A percentile compares a stretch with the other conserved stretches of the same genome.
These are phyloP conservation scores for Formica selysi DNA, from an alignment of 1,140 invertebrate genomes.

Conservation along the genomic window DNA sequence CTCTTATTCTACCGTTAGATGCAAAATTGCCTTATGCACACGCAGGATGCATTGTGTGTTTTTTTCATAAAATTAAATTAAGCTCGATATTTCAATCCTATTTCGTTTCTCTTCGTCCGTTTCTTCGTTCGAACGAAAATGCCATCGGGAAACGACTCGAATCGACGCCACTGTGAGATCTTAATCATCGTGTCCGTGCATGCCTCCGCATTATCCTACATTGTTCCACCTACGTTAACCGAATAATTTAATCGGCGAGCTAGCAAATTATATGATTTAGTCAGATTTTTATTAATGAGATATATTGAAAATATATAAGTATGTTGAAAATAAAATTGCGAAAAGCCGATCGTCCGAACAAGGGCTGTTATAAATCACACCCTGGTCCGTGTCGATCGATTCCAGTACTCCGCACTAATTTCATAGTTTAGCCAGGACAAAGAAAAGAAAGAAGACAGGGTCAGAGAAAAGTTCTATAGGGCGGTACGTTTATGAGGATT, in stretches of 20 bases:
- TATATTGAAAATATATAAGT: neutral
- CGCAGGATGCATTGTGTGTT: conserved; percentile 45
- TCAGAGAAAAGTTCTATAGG: conserved; percentile 62
- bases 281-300: neutral
- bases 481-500: conserved; percentile 68
- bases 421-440: conserved; percentile 65
- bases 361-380: conserved; percentile 61
- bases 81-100: neutral
- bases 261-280: conserved; percentile 4
- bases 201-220: neutral
- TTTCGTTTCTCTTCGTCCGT: neutral
- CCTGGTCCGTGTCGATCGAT: conserved; percentile 58
- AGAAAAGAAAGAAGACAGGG: neutral
- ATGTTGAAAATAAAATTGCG: neutral
- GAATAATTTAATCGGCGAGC: neutral
- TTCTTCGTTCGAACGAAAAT: conserved; percentile 24
- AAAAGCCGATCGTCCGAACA: neutral
- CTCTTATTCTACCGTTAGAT: conserved; percentile 42
- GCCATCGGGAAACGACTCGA: neutral
- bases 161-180: conserved; percentile 33
- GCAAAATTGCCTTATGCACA: conserved; percentile 43
- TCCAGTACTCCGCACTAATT: conserved; percentile 68
- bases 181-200: neutral
- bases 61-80: conserved; percentile 42
- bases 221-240: conserved; percentile 18